These are phyloP conservation scores for Atta colombica DNA, from an alignment of 1,140 invertebrate genomes.

Conservation along the genomic window DNA sequence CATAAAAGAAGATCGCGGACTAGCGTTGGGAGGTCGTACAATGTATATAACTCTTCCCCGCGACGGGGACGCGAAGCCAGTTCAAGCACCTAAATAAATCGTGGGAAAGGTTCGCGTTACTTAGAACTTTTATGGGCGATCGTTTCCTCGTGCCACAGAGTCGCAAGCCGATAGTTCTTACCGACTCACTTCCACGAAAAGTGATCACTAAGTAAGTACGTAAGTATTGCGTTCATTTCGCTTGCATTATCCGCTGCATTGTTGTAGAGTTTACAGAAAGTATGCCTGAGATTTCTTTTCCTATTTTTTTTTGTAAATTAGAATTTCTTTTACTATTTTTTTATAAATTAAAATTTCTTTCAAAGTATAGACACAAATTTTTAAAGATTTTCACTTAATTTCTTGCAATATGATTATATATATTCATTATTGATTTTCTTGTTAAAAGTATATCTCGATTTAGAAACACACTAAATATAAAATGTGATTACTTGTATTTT, in stretches of 20 bases:
- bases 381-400: background rate
- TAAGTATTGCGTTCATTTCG: conserved; percentile 58
- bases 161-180: conserved; percentile 52
- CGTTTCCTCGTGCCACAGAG: conserved; percentile 51
- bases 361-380: background rate
- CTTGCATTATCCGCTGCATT: background rate
- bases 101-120: conserved; percentile 68
- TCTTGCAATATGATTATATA: background rate
- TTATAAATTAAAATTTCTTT: background rate
- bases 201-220: conserved; percentile 56
- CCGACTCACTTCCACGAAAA: conserved; percentile 70
- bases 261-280: conserved; percentile 24
- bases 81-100: conserved; percentile 75
- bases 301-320: background rate
- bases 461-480: background rate
- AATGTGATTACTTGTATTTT: background rate
- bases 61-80: conserved; percentile 38
- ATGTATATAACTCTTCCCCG: conserved; percentile 63
- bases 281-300: conserved; percentile 11
- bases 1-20: conserved; percentile 66
- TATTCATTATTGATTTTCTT: background rate
- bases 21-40: conserved; percentile 30
- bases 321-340: background rate
- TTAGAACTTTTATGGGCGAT: conserved; percentile 75
- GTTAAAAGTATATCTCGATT: background rate